A percentile compares a stretch with the other conserved stretches of the same genome.
Conservation (phyloP, 2,888 invertebrate genomes). For the Latrodectus elegans region DNA sequence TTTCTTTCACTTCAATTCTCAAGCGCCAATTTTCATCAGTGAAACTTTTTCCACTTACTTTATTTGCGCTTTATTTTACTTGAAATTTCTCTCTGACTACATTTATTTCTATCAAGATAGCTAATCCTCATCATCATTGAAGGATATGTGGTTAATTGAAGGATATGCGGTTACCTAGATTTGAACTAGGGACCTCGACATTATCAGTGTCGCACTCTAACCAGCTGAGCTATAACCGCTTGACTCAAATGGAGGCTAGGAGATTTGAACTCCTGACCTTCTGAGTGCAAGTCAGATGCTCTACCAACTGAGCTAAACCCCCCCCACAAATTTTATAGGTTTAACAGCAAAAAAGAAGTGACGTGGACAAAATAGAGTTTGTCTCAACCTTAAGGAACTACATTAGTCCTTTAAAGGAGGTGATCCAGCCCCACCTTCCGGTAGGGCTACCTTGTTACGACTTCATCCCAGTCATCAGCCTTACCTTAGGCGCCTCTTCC, state of each 20-base stretch:
- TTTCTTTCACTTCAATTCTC: background rate
- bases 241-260: background rate
- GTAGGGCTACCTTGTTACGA: constrained; percentile 75
- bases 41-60: too few species aligned
- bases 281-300: constrained; percentile 9
- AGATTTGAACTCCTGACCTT: constrained; percentile 5
- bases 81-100: too few species aligned
- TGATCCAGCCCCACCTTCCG: constrained; percentile 74
- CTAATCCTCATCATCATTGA: too few species aligned
- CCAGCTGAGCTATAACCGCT: constrained; percentile 20
- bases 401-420: constrained; percentile 71
- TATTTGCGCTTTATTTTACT: too few species aligned
- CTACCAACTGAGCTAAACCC: background rate
- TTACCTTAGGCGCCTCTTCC: constrained; percentile 70
- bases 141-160: too few species aligned
- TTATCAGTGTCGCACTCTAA: constrained; percentile 11
- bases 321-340: background rate
- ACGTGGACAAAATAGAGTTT: too few species aligned
- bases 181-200: constrained; percentile 9
- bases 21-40: background rate
- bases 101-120: too few species aligned
- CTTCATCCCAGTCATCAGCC: constrained; percentile 73
- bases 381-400: too few species aligned
- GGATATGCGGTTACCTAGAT: background rate
- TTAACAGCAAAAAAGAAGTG: too few species aligned